Evolutionary conservation across 2,888 invertebrate genomes (phyloP), one percentile per base, ranked within the genome.

Genomic region (Pristionchus fissidentatus): DNA sequence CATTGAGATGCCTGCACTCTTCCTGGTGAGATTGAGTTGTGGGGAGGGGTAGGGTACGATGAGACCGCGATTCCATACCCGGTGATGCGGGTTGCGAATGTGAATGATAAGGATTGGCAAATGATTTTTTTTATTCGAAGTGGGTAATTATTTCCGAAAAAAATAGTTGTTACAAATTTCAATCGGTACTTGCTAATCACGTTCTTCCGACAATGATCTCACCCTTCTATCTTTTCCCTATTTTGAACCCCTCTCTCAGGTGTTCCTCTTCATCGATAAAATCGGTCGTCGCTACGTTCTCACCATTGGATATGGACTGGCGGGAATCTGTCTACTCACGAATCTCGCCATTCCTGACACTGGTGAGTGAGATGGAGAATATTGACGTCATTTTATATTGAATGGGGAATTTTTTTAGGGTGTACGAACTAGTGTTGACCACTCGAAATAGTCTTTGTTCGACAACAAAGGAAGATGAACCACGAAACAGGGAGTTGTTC

Each of bases 171-270:
- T 35, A 10, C 97, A 91, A 95, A 96, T 87, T 96, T 96, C 93
- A 97, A 96, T 91, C 96, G 96, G 0, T 95, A 96, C n/a, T 95
- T 96, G 0, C 96, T 96, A 92, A 96, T 95, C 93, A 95, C 96
- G 84, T 95, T 95, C 0, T 95, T 95, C 89, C 94, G 96, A 5
- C 95, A 95, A 0, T 96, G 96, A 1, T 88, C 91, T 84, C 95
- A 96, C 85, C 97, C 96, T 92, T 91, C 95, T 8, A 97, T 96
- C 92, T 96, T n/a, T n/a, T n/a, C n/a, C n/a, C n/a, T n/a, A n/a
- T n/a, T n/a, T n/a, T n/a, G n/a, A n/a, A n/a, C n/a, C n/a, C n/a
- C n/a, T n/a, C n/a, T 93, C 92, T 83, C 66, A 93, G 13, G 90
- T 92, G 35, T 90, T 83, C 60, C 78, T 89, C 8, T 46, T 86